Percentiles rank a stretch among this genome's conserved stretches.
These are phyloP conservation scores for Leptocoma aspasia DNA, from an alignment of 2,113 vertebrate species.

Conservation along the genomic window DNA sequence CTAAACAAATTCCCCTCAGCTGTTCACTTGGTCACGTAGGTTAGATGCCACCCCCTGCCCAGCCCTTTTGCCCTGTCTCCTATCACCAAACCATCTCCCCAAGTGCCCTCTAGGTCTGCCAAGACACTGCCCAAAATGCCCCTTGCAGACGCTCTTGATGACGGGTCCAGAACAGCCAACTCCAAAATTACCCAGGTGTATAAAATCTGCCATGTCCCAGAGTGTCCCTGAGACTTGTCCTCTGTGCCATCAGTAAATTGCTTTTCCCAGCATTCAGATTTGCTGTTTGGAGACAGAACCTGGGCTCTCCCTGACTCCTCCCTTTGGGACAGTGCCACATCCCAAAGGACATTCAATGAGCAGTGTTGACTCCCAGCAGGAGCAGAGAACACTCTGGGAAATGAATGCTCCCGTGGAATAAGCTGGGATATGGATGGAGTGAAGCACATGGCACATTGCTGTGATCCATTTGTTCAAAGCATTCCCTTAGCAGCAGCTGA, in stretches of 20 bases:
- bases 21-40: rapidly evolving
- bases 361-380: background rate
- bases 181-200: background rate
- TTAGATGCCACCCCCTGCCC: background rate
- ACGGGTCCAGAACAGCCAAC: background rate
- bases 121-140: background rate
- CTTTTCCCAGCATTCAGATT: background rate
- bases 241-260: background rate
- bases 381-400: background rate
- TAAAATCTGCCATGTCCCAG: background rate
- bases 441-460: background rate
- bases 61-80: background rate
- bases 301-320: background rate
- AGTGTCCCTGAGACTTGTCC: background rate
- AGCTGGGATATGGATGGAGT: background rate
- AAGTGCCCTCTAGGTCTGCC: background rate
- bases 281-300: background rate
- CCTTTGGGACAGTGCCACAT: background rate
- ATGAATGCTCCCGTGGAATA: background rate
- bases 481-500: background rate
- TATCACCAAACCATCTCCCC: background rate
- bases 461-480: background rate
- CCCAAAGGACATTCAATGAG: background rate
- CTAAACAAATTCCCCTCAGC: background rate
- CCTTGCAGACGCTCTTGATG: background rate